Percentiles rank a stretch among this genome's conserved stretches.
phyloP scores from a whole-genome alignment of 2,113 vertebrate species.

The Gallinago jamesoni region DNA sequence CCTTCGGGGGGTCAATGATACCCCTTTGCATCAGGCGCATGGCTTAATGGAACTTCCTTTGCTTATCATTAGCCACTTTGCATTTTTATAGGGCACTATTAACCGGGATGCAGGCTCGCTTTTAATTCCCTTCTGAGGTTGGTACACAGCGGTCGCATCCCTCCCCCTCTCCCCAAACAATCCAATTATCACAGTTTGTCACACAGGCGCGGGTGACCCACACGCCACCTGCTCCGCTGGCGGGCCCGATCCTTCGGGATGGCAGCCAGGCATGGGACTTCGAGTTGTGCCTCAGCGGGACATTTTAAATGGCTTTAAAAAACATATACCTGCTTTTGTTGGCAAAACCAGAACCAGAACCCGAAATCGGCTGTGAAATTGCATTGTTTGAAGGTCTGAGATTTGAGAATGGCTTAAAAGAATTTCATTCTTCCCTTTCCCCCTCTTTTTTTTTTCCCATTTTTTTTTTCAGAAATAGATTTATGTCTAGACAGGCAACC shows the following conservation, averaged over 20 bases:
- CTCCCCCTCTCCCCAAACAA: constrained; percentile 12
- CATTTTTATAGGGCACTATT: constrained; percentile 31
- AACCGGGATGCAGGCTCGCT: not conserved
- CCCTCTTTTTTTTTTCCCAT: no score
- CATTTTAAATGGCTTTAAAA: not conserved
- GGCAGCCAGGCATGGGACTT: not conserved
- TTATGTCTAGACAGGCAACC: not conserved
- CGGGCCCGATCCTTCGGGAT: not conserved
- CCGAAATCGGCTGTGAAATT: not conserved
- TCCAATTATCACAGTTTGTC: constrained; percentile 61
- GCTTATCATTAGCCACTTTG: constrained; percentile 42
- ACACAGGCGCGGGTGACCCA: not conserved
- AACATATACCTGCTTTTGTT: not conserved
- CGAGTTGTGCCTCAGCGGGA: not conserved
- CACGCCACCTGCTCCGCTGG: not conserved
- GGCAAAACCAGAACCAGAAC: not conserved
- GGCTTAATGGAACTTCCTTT: constrained; percentile 35
- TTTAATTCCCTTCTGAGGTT: constrained; percentile 51
- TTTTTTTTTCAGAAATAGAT: not conserved
- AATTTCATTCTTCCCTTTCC: not conserved
- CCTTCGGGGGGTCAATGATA: not conserved
- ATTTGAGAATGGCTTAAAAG: not conserved
- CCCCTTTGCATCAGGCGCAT: not conserved
- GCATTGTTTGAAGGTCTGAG: constrained; percentile 23
- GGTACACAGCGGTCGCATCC: not conserved